Evolutionary conservation across 2,797 vertebrate genomes (phyloP).

Genomic region (Acrossocheilus wenchowensis): DNA sequence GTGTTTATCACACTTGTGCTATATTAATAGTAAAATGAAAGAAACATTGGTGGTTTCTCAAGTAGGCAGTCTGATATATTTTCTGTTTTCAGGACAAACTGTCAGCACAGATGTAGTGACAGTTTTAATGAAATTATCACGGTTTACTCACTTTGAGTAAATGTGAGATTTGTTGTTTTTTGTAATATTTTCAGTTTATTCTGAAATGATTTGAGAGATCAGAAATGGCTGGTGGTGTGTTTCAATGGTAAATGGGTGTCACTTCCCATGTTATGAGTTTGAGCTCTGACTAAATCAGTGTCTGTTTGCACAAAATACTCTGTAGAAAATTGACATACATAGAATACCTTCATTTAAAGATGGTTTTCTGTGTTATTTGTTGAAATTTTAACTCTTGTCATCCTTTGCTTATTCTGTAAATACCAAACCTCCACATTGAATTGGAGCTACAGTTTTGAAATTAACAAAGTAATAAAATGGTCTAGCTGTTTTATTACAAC

Average conservation of each 20-base stretch:
- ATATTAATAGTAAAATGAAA: neutral
- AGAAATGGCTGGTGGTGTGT: neutral
- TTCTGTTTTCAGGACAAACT: neutral
- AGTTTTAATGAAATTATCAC: neutral
- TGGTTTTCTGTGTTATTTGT: neutral
- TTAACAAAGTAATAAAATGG: neutral
- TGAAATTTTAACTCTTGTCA: neutral
- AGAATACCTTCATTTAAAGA: neutral
- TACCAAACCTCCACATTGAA: neutral
- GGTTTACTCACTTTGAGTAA: neutral
- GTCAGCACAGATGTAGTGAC: neutral
- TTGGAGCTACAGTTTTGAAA: neutral
- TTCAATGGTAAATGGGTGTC: neutral
- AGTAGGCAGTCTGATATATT: neutral
- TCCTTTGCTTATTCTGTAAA: neutral
- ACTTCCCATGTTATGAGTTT: neutral
- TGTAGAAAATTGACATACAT: neutral
- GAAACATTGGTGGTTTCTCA: neutral
- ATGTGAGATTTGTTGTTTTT: neutral
- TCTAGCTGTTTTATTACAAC: neutral
- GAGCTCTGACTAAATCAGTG: neutral
- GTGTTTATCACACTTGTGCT: neutral
- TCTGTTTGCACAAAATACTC: constrained; percentile 3
- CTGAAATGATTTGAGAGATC: neutral
- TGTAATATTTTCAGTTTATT: neutral